Base-by-base conservation (phyloP, 2,113 vertebrate genomes). In the Neolamprologus devosi region DNA sequence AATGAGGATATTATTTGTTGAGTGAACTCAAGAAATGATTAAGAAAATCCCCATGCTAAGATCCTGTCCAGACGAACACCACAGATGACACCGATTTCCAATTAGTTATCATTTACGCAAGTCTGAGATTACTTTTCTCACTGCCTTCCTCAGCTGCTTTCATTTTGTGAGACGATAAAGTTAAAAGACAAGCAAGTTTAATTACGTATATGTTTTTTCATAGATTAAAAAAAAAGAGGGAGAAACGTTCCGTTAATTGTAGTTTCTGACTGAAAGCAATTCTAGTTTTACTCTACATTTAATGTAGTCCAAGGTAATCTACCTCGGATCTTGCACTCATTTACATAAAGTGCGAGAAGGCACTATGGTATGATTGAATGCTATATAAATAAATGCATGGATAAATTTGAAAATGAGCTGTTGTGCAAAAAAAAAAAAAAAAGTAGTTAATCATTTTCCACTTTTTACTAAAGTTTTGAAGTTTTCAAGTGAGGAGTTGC, bases 21-120 rank as follows among this genome's bases (percentile, higher is more conserved):
- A 60, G 78, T n/a, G 23, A 86, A 83, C 63, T 86, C 11, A 82
- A 86, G 57, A 75, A 54, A 19, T 63, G 45, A 87, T 10, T 21
- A 55, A 83, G 80, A 87, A 85, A 80, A 89, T 49, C 54, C 35
- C 5, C 7, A 14, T 70, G 83, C 81, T 65, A 45, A 84, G 58
- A 91, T 85, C 70, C 33, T 35, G 80, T 87, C 73, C 88, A 86
- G 85, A 89, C 54, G 63, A 86, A 89, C 86, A 86, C 49, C 85
- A 57, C 87, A 88, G 58, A 91, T 86, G 85, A 87, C 90, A 89
- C 81, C 23, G 83, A 87, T 92, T 91, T 86, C 89, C 86, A 92
- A 88, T 93, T 92, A 93, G 37, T 88, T 84, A 83, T 91, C 92
- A 85, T 92, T 94, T 86, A 91, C 65, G 90, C 91, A 88, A 45